phyloP scores from a whole-genome alignment of 1,140 invertebrate species.

The Platyura marginata region DNA sequence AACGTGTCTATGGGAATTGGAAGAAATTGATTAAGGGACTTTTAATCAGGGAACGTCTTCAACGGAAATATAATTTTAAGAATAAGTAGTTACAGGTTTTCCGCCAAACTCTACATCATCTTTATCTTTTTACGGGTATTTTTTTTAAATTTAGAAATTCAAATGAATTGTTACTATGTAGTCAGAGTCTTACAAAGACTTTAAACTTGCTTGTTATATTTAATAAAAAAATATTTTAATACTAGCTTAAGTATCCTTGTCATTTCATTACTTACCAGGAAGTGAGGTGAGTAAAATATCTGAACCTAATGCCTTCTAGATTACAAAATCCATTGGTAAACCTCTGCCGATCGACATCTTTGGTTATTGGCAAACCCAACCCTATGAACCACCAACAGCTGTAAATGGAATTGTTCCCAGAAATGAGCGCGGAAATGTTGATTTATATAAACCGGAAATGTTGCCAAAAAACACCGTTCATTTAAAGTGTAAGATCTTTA shows the following conservation, averaged over 20 bases:
- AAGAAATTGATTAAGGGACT: constrained; percentile 65
- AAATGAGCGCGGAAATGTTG: constrained; percentile 96
- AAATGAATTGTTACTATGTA: too few relatives aligned
- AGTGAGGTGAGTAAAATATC: too few relatives aligned
- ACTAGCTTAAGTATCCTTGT: too few relatives aligned
- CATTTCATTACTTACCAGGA: too few relatives aligned
- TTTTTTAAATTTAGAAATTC: too few relatives aligned
- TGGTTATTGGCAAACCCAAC: constrained; percentile 85
- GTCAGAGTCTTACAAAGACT: too few relatives aligned
- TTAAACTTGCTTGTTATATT: too few relatives aligned
- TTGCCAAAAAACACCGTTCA: constrained; percentile 87
- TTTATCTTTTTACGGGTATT: too few relatives aligned
- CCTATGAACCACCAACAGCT: constrained; percentile 75
- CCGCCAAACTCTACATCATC: too few relatives aligned
- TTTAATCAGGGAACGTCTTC: constrained; percentile 65
- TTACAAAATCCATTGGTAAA: constrained; percentile 47
- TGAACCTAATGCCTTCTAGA: too few relatives aligned
- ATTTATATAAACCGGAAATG: constrained; percentile 88
- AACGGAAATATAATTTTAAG: constrained; percentile 63
- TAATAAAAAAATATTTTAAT: too few relatives aligned
- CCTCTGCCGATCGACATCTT: constrained; percentile 75
- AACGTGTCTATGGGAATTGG: constrained; percentile 81
- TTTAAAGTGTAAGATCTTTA: constrained; percentile 44
- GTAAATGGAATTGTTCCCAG: constrained; percentile 83
- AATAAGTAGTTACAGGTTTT: too few relatives aligned